Evolutionary conservation across 2,888 invertebrate genomes (phyloP).

Genomic region (Disparrhopalites patrizii): DNA sequence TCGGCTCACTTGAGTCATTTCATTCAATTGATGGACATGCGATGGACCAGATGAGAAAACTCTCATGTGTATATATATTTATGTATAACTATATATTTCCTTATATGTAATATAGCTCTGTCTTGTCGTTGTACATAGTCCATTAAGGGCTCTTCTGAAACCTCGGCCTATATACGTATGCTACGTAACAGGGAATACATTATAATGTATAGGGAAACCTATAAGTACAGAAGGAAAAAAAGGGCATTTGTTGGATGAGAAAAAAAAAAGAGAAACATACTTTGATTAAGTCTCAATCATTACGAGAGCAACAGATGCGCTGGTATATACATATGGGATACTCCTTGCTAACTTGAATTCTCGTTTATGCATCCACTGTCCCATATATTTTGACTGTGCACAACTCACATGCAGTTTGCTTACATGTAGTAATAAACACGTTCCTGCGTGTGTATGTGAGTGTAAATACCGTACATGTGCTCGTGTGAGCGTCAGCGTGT

Average conservation of each 20-base stretch:
- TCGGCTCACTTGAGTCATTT: conserved; percentile 27
- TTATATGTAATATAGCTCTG: too few relatives aligned
- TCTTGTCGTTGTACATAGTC: too few relatives aligned
- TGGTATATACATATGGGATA: too few relatives aligned
- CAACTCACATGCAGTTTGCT: background rate
- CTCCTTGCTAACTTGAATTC: too few relatives aligned
- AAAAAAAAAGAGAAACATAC: conserved; percentile 14
- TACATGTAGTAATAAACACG: background rate
- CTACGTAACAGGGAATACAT: too few relatives aligned
- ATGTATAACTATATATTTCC: too few relatives aligned
- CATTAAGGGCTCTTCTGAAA: too few relatives aligned
- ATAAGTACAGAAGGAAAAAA: too few relatives aligned
- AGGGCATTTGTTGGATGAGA: too few relatives aligned
- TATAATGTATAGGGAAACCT: too few relatives aligned
- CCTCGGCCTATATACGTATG: background rate
- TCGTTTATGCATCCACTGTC: background rate
- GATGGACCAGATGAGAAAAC: conserved; percentile 16
- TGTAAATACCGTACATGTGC: background rate
- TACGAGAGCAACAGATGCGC: conserved; percentile 21
- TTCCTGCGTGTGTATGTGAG: background rate
- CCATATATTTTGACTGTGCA: too few relatives aligned
- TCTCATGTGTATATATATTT: background rate
- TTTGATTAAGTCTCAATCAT: conserved; percentile 23
- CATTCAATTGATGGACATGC: conserved; percentile 22
- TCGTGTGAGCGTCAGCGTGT: background rate